phyloP scores from a whole-genome alignment of 1,140 invertebrate genomes.

The Gryon sp. region DNA sequence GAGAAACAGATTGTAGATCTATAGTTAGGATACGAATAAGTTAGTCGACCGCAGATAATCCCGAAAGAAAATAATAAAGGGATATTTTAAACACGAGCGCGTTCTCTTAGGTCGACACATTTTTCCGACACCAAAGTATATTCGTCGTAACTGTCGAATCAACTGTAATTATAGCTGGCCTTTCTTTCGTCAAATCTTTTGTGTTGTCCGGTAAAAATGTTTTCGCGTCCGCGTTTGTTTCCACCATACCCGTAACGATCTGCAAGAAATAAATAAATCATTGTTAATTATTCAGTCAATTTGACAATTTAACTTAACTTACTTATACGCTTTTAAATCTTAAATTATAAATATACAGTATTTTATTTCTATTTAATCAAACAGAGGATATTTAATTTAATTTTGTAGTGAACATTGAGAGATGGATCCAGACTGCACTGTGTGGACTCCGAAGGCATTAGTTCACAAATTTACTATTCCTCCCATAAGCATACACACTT shows the following conservation, averaged over 20 bases:
- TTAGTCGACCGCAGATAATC: conserved; percentile 15
- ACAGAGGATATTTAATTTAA: background rate
- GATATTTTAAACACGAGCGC: background rate
- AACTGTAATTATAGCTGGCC: conserved; percentile 44
- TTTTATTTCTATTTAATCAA: no score
- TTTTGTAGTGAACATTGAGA: conserved; percentile 84
- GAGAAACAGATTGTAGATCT: conserved; percentile 23
- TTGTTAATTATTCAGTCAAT: background rate
- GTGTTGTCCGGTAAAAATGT: conserved; percentile 30
- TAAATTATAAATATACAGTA: no score
- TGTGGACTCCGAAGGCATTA: conserved; percentile 89
- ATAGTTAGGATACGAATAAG: background rate
- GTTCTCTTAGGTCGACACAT: conserved; percentile 10
- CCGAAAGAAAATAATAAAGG: conserved; percentile 11
- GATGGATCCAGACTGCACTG: conserved; percentile 84
- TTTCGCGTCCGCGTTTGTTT: conserved; percentile 50
- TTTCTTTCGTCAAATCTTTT: conserved; percentile 51
- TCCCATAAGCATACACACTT: conserved; percentile 87
- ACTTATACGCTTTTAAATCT: no score
- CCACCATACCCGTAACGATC: conserved; percentile 46
- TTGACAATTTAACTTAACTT: background rate
- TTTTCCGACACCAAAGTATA: background rate
- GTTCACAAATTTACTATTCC: conserved; percentile 82
- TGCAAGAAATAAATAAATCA: conserved; percentile 13
- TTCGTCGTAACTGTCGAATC: conserved; percentile 15